A percentile compares a stretch with the other conserved stretches of the same genome.
Conservation (phyloP, 2,888 invertebrate genomes). For the Cheiracanthium punctorium region DNA sequence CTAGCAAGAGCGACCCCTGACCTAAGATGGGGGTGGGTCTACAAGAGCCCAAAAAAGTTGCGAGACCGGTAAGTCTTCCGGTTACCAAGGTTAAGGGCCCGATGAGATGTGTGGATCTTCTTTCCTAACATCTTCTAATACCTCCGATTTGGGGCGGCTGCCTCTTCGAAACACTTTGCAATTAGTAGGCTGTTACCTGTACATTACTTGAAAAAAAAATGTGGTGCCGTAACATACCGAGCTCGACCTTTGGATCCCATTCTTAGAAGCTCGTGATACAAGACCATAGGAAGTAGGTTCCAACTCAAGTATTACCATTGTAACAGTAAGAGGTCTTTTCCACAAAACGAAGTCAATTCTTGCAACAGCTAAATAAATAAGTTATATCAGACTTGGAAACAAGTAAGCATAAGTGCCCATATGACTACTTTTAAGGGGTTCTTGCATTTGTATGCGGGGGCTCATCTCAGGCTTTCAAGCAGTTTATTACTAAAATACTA, state of each 20-base stretch:
- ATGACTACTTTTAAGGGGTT: too few species aligned
- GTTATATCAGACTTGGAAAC: too few species aligned
- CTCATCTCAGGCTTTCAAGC: too few species aligned
- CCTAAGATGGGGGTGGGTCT: constrained; percentile 36
- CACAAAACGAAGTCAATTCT: too few species aligned
- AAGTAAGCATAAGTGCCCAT: too few species aligned
- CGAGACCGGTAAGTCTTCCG: constrained; percentile 67
- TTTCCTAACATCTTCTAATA: background rate
- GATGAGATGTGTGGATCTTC: constrained; percentile 33
- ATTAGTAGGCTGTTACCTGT: constrained; percentile 14
- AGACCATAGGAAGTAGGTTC: background rate
- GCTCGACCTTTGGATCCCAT: background rate
- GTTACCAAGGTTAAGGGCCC: constrained; percentile 52
- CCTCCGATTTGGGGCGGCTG: constrained; percentile 6
- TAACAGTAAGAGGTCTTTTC: too few species aligned
- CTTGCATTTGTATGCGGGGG: too few species aligned
- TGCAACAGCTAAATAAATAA: too few species aligned
- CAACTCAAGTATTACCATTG: too few species aligned
- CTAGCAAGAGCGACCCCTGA: constrained; percentile 42
- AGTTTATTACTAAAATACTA: too few species aligned
- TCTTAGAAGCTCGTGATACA: background rate
- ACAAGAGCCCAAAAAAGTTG: constrained; percentile 42
- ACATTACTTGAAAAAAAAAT: constrained; percentile 10
- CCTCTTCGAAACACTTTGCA: constrained; percentile 16
- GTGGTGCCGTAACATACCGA: constrained; percentile 6